Conservation (phyloP, 1,140 invertebrate genomes). For the Eumeta japonica region DNA sequence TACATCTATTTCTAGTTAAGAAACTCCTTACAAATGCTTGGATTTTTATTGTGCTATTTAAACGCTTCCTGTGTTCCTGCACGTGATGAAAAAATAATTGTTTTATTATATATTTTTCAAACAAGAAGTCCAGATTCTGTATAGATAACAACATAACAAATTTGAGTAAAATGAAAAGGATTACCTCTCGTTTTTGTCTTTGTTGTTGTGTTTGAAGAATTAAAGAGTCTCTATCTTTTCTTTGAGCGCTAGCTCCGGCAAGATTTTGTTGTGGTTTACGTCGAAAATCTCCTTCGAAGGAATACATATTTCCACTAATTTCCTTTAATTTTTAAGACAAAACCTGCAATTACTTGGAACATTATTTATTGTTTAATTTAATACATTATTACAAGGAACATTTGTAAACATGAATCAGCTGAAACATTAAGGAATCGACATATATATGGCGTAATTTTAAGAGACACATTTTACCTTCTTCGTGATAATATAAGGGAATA, state of each 20-base stretch:
- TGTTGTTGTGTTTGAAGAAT: conserved; percentile 79
- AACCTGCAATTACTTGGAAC: conserved; percentile 6
- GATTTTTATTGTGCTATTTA: conserved; percentile 71
- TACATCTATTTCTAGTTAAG: conserved; percentile 65
- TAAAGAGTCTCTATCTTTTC: conserved; percentile 74
- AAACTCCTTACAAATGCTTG: conserved; percentile 80
- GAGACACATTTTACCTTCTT: no score
- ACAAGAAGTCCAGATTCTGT: no score
- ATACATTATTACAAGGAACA: no score
- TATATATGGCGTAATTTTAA: no score
- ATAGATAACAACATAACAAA: no score
- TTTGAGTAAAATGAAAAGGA: no score
- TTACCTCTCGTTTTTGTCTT: conserved; percentile 81
- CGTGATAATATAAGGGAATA: no score
- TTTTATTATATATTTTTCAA: no score
- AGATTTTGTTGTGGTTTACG: conserved; percentile 86
- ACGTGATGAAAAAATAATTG: conserved; percentile 9
- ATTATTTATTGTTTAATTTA: no score
- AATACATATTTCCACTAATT: conserved; percentile 61
- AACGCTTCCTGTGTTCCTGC: conserved; percentile 67
- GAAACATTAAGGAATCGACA: no score
- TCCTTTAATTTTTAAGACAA: conserved; percentile 5
- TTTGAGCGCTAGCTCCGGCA: conserved; percentile 73
- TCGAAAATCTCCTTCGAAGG: conserved; percentile 90
- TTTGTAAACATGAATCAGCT: conserved; percentile 30